Percentiles rank a stretch among this genome's conserved stretches.
phyloP scores from a whole-genome alignment of 2,113 vertebrate species.

The Eudyptes chrysolophus region DNA sequence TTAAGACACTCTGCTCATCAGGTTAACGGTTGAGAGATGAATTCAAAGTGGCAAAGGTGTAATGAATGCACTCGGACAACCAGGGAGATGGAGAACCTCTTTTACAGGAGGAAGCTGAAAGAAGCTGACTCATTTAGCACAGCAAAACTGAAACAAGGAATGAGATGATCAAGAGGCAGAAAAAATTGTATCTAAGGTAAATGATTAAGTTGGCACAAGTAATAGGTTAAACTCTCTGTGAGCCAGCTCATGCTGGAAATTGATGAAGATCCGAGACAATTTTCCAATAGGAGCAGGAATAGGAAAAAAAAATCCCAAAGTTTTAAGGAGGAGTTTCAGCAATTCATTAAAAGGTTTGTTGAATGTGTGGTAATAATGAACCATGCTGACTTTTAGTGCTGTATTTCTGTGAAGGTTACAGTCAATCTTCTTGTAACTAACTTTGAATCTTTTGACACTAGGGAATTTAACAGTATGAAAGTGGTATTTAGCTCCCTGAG shows the following conservation, averaged over 20 bases:
- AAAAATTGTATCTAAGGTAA: neutral
- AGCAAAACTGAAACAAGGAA: neutral
- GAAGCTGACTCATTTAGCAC: neutral
- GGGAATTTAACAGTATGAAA: neutral
- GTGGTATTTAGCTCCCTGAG: neutral
- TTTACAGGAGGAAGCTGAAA: neutral
- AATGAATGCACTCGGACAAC: neutral
- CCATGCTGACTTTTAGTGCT: neutral
- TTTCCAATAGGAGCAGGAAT: neutral
- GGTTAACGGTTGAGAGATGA: neutral
- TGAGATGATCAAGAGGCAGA: neutral
- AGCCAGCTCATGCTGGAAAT: neutral
- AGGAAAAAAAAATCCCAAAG: rapidly evolving
- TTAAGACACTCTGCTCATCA: neutral
- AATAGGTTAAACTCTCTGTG: neutral
- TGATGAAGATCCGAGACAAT: neutral
- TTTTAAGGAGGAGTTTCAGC: neutral
- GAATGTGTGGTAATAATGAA: neutral
- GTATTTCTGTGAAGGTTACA: neutral
- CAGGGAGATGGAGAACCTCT: neutral
- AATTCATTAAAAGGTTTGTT: neutral
- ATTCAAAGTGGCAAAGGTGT: neutral
- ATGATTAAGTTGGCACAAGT: neutral
- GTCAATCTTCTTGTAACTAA: neutral
- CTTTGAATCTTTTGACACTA: neutral